A percentile compares a stretch with the other conserved stretches of the same genome.
These are phyloP conservation scores for Bemisia tabaci DNA, from an alignment of 1,140 invertebrate genomes.

Conservation along the genomic window DNA sequence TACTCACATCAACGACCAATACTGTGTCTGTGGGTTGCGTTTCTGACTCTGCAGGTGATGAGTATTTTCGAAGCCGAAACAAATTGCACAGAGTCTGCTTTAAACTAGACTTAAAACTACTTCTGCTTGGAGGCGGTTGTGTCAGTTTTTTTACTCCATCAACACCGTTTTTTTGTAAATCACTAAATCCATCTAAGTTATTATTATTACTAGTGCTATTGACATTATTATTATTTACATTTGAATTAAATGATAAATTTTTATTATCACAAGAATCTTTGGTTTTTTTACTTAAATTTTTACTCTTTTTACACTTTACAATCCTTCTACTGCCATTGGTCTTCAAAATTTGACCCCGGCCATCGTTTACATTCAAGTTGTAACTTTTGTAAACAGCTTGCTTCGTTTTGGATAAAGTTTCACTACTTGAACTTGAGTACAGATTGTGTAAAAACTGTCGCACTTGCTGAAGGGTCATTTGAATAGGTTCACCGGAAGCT, in stretches of 20 bases:
- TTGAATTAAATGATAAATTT: slow-evolving; percentile 7
- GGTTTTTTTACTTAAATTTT: slow-evolving; percentile 45
- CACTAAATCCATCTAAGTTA: not conserved
- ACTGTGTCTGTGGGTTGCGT: slow-evolving; percentile 20
- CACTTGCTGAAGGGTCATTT: slow-evolving; percentile 75
- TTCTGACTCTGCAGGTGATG: slow-evolving; percentile 34
- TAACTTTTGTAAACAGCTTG: slow-evolving; percentile 27
- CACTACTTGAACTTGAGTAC: slow-evolving; percentile 31
- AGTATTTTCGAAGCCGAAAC: slow-evolving; percentile 47
- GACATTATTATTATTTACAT: slow-evolving; percentile 9
- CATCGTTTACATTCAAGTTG: slow-evolving; percentile 32
- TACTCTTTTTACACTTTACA: slow-evolving; percentile 45
- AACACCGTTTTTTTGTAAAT: not conserved
- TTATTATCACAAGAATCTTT: slow-evolving; percentile 39
- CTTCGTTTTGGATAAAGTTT: slow-evolving; percentile 26
- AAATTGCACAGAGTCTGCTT: slow-evolving; percentile 75
- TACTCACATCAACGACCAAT: slow-evolving; percentile 19
- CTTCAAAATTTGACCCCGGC: slow-evolving; percentile 24
- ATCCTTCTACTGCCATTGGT: slow-evolving; percentile 10
- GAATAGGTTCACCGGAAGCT: slow-evolving; percentile 52
- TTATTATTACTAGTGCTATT: slow-evolving; percentile 7
- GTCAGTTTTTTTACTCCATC: slow-evolving; percentile 6
- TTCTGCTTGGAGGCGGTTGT: slow-evolving; percentile 9
- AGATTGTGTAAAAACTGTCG: slow-evolving; percentile 63
- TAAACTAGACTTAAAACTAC: slow-evolving; percentile 52